Evolutionary conservation across 2,888 invertebrate genomes (phyloP).

Genomic region (Eilema griseolum): DNA sequence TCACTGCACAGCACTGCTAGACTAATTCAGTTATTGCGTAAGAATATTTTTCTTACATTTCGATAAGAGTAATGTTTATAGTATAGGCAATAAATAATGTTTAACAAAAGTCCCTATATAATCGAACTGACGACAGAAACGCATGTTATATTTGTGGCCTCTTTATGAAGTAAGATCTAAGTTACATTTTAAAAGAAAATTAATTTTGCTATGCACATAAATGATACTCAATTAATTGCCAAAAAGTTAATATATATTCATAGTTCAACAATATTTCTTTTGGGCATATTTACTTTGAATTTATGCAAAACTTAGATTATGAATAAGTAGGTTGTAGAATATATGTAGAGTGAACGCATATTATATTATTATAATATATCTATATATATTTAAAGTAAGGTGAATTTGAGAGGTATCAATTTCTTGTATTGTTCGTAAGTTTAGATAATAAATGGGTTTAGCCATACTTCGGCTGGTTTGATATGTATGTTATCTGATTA

Average conservation of each 20-base stretch:
- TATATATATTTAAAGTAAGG: conserved; percentile 84
- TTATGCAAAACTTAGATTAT: conserved; percentile 87
- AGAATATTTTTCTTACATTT: conserved; percentile 86
- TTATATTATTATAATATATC: conserved; percentile 81
- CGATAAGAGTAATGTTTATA: conserved; percentile 84
- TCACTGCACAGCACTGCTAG: conserved; percentile 86
- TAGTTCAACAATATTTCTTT: conserved; percentile 87
- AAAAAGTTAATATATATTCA: conserved; percentile 87
- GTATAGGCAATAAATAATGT: conserved; percentile 85
- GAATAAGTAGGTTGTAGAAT: conserved; percentile 86
- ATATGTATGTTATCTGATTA: conserved; percentile 87
- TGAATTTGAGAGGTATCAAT: conserved; percentile 87
- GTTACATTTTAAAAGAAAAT: conserved; percentile 86
- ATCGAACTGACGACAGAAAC: conserved; percentile 87
- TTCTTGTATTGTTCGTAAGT: conserved; percentile 87
- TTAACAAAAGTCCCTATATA: conserved; percentile 87
- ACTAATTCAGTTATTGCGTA: conserved; percentile 85
- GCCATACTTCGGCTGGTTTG: conserved; percentile 87
- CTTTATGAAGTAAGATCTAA: conserved; percentile 86
- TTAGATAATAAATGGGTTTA: conserved; percentile 87
- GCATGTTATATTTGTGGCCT: conserved; percentile 87
- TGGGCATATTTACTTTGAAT: conserved; percentile 87
- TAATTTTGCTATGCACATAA: conserved; percentile 88
- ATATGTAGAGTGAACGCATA: conserved; percentile 87
- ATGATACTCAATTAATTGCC: conserved; percentile 88